Conservation (phyloP, 2,797 vertebrate genomes). For the Leptoclinus maculatus region DNA sequence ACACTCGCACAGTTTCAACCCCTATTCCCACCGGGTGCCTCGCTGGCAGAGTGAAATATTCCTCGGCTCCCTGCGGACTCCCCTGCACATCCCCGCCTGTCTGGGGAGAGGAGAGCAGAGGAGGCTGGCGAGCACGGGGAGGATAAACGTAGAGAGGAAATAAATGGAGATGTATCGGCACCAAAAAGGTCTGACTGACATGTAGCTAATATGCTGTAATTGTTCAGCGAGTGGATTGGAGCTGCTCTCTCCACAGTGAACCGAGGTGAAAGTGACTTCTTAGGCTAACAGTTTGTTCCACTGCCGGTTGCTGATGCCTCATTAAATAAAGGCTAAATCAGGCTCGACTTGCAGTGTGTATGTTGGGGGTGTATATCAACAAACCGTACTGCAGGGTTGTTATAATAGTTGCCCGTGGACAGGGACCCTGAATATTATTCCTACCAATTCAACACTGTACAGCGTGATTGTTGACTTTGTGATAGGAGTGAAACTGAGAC, state of each 20-base stretch:
- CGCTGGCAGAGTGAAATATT: constrained; percentile 81
- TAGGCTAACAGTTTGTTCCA: constrained; percentile 65
- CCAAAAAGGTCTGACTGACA: constrained; percentile 83
- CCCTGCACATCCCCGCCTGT: constrained; percentile 73
- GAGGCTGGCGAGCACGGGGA: constrained; percentile 52
- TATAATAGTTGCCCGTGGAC: constrained; percentile 58
- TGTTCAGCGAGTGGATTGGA: constrained; percentile 72
- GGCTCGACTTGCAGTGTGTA: constrained; percentile 17
- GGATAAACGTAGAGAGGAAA: constrained; percentile 70
- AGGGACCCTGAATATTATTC: constrained; percentile 64
- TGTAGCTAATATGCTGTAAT: constrained; percentile 78
- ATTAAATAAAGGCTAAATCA: constrained; percentile 71
- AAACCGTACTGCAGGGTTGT: constrained; percentile 41
- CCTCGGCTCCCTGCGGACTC: constrained; percentile 80
- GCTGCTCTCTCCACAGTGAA: constrained; percentile 58
- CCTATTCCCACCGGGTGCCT: constrained; percentile 82
- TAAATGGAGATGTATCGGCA: constrained; percentile 78
- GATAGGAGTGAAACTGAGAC: constrained; percentile 76
- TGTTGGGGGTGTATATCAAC: constrained; percentile 54
- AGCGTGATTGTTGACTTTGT: constrained; percentile 75
- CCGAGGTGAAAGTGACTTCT: constrained; percentile 71
- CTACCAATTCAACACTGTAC: constrained; percentile 63
- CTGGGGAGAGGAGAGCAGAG: constrained; percentile 74
- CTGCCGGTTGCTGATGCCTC: constrained; percentile 59
- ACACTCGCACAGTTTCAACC: constrained; percentile 81